Conservation (phyloP, 2,888 invertebrate genomes). For the Microctonus brassicae region DNA sequence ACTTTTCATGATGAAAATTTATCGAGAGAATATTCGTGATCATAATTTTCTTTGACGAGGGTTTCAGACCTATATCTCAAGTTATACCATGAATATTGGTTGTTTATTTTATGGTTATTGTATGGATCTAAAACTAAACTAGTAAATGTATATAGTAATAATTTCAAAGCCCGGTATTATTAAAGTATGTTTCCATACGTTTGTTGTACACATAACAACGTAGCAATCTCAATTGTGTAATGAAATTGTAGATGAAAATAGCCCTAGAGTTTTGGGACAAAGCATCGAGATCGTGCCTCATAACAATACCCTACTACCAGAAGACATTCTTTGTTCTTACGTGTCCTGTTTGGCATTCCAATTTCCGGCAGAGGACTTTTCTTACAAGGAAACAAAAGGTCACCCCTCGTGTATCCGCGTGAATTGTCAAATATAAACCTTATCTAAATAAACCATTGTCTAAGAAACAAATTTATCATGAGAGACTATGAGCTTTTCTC, state of each 20-base stretch:
- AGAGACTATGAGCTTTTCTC: not conserved
- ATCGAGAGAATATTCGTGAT: not conserved
- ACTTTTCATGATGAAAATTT: too few species aligned
- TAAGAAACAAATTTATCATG: not conserved
- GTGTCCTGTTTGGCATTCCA: conserved; percentile 2
- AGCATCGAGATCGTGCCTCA: not conserved
- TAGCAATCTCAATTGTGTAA: not conserved
- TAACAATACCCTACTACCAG: not conserved
- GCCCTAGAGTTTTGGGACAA: not conserved
- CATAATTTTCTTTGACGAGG: not conserved
- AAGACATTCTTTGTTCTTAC: conserved; percentile 17
- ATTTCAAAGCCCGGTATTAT: not conserved
- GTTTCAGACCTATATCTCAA: not conserved
- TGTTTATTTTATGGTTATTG: not conserved
- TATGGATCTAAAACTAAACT: not conserved
- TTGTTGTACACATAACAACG: not conserved
- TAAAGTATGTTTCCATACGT: not conserved
- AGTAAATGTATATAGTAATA: not conserved
- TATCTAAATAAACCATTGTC: not conserved
- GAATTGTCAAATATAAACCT: conserved; percentile 1
- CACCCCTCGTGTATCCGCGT: not conserved
- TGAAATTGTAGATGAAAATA: not conserved
- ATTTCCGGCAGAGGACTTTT: not conserved
- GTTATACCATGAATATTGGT: not conserved
- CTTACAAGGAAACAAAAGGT: not conserved